Evolutionary conservation across 1,140 invertebrate genomes (phyloP), one percentile per base, ranked within the genome.

Genomic region (Papilio polytes): DNA sequence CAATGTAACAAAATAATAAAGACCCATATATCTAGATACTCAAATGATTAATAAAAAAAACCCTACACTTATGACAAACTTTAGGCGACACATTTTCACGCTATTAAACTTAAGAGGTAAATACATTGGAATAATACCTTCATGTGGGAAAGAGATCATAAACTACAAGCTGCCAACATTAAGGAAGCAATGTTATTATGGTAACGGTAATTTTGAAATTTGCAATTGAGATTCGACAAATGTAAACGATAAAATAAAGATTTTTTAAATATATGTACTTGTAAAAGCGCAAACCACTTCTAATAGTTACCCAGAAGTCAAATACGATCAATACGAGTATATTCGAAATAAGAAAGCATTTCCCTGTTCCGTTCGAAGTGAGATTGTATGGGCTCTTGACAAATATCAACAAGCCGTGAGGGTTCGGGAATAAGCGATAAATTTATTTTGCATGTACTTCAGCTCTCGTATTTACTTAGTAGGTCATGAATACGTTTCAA

Each of bases 381-480:
- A 76, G 74, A 76, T 76, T 76, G 74, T 76, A 76, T 76, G 74
- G 74, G 74, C 46, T 51, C 74, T 76, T 76, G 46, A 76, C 74
- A 76, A 76, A 76, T 51, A 76, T 76, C 74, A 76, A 76, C 74
- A 76, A 76, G 74, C 44, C 46, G 22, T 44, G 44, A 76, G 74
- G 74, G 74, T 76, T 76, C 74, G 44, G 44, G 44, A 53, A 51
- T 76, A 76, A 76, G 46, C 74, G 20, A 46, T 76, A 76, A 76
- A 76, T 76, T 76, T 76, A 76, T 76, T 76, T 76, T 48, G 44
- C 44, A 48, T 76, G 74, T 76, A 76, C 74, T 76, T 76, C n/a
- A 74, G 44, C 74, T 76, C 12, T 76, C 36, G 36, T 74, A 41
- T 74, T 46, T 44, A 74, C 46, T 74, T 74, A 46, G n/a, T 74